These are phyloP conservation scores for Enteromius treurensis DNA, from an alignment of 2,797 vertebrate genomes.

Conservation along the genomic window DNA sequence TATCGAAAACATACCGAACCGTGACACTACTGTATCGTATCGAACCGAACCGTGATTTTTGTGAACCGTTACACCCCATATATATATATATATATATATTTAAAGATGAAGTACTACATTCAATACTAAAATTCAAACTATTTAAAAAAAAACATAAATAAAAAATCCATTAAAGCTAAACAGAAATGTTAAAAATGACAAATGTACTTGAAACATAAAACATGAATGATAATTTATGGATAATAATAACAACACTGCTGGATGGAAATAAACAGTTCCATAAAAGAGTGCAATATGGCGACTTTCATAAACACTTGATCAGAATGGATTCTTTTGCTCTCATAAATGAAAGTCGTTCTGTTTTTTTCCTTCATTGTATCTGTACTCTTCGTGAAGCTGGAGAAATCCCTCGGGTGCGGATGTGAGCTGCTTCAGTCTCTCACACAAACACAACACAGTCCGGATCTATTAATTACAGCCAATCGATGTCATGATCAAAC, in stretches of 20 bases:
- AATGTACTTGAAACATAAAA: background rate
- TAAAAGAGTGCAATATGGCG: background rate
- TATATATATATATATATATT: no score
- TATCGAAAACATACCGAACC: no score
- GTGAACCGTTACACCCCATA: no score
- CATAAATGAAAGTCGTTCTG: background rate
- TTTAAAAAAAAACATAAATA: background rate
- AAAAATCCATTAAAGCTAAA: background rate
- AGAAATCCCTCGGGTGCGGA: conserved; percentile 13
- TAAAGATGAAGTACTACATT: background rate
- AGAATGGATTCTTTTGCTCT: conserved; percentile 2
- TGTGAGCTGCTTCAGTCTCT: background rate
- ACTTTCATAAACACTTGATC: background rate
- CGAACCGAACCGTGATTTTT: no score
- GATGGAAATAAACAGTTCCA: background rate
- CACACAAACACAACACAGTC: conserved; percentile 27
- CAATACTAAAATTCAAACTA: no score
- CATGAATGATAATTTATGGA: background rate
- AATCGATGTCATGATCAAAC: conserved; percentile 14
- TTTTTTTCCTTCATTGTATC: background rate
- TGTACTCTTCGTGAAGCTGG: conserved; percentile 23
- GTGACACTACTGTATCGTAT: no score
- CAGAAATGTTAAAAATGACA: background rate
- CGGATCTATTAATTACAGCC: background rate
- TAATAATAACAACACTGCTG: conserved; percentile 1